A percentile compares a stretch with the other conserved stretches of the same genome.
Evolutionary conservation across 2,888 invertebrate species (phyloP).

Genomic region (Scaptomyza tumidula): DNA sequence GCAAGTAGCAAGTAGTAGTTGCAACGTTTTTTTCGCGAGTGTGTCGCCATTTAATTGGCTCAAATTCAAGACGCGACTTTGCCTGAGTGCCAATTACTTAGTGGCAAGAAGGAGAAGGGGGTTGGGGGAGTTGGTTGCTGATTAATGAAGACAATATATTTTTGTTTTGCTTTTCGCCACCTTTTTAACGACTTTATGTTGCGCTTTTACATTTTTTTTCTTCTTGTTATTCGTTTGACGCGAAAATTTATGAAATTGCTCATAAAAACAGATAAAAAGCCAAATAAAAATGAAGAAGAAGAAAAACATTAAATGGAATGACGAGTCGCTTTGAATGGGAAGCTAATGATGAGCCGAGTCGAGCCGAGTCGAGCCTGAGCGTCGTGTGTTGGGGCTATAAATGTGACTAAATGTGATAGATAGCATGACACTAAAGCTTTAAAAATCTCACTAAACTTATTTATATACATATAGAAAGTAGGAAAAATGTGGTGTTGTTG

Average conservation of each 20-base stretch:
- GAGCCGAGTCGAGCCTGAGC: too few relatives aligned
- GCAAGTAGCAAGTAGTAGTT: slow-evolving; percentile 1
- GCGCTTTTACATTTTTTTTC: slow-evolving; percentile 23
- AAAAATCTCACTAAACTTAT: slow-evolving; percentile 8
- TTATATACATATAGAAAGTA: slow-evolving; percentile 5
- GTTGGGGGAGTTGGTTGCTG: slow-evolving; percentile 28
- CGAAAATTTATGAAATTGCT: slow-evolving; percentile 63
- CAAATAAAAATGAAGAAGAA: slow-evolving; percentile 1
- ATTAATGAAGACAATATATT: slow-evolving; percentile 63
- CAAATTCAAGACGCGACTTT: slow-evolving; percentile 61
- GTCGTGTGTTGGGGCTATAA: slow-evolving; percentile 48
- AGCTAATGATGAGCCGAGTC: slow-evolving; percentile 11
- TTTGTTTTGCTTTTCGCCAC: slow-evolving; percentile 32
- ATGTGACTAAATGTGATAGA: slow-evolving; percentile 54
- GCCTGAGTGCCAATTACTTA: slow-evolving; percentile 40
- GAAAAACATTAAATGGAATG: slow-evolving; percentile 20
- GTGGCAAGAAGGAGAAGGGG: too few relatives aligned
- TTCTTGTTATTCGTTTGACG: not conserved
- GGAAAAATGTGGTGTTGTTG: slow-evolving; percentile 17
- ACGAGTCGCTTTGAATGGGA: slow-evolving; percentile 23
- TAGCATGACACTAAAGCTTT: slow-evolving; percentile 18
- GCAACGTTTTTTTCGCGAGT: slow-evolving; percentile 7
- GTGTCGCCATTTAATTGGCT: slow-evolving; percentile 77
- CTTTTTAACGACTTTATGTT: slow-evolving; percentile 62
- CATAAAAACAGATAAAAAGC: slow-evolving; percentile 54